A percentile compares a stretch with the other conserved stretches of the same genome.
Evolutionary conservation across 2,888 invertebrate genomes (phyloP).

Genomic region (Parnassius smintheus): DNA sequence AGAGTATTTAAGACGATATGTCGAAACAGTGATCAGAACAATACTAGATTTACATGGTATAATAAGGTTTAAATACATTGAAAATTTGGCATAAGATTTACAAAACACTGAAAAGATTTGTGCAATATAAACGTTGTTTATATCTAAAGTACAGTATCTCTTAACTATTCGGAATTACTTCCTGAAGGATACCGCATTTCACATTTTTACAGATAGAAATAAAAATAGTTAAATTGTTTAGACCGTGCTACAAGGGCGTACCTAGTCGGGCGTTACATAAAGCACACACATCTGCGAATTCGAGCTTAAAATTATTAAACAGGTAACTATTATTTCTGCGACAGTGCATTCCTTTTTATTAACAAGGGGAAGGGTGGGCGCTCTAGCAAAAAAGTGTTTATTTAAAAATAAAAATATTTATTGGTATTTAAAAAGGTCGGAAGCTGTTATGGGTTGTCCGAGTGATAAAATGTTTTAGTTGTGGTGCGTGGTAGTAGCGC

Average conservation of each 20-base stretch:
- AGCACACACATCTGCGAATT: constrained; percentile 73
- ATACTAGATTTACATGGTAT: constrained; percentile 58
- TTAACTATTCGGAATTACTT: constrained; percentile 68
- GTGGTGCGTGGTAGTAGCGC: constrained; percentile 44
- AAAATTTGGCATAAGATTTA: constrained; percentile 75
- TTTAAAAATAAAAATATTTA: constrained; percentile 71
- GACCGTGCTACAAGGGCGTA: constrained; percentile 77
- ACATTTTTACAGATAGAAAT: constrained; percentile 44
- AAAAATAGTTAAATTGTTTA: constrained; percentile 39
- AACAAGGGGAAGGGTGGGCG: constrained; percentile 57
- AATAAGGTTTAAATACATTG: constrained; percentile 60
- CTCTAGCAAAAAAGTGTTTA: constrained; percentile 72
- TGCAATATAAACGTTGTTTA: constrained; percentile 54
- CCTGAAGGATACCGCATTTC: constrained; percentile 76
- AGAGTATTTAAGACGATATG: constrained; percentile 76
- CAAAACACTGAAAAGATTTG: constrained; percentile 62
- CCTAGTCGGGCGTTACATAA: constrained; percentile 72
- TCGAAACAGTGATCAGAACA: constrained; percentile 78
- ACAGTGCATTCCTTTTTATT: constrained; percentile 76
- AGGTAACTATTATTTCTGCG: constrained; percentile 41
- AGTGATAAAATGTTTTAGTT: constrained; percentile 56
- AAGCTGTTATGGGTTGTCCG: constrained; percentile 70
- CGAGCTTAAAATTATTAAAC: constrained; percentile 37
- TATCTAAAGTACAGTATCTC: constrained; percentile 58
- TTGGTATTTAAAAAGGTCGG: constrained; percentile 70